Evolutionary conservation across 2,113 vertebrate genomes (phyloP).

Genomic region (Rhinolophus ferrumequinum): DNA sequence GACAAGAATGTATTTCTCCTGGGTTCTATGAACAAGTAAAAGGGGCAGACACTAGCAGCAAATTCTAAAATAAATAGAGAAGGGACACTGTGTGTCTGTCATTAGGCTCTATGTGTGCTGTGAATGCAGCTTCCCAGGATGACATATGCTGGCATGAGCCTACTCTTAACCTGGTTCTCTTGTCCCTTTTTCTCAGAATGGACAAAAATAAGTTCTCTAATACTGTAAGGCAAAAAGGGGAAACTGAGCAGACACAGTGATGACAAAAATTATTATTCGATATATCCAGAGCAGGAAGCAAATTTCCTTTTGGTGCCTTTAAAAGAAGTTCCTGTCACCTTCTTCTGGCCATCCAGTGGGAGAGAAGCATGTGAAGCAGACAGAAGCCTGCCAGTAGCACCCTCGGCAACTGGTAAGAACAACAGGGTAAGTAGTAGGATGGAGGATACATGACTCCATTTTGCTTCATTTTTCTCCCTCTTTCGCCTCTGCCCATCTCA

Average conservation of each 20-base stretch:
- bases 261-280: neutral
- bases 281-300: neutral
- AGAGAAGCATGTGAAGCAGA: neutral
- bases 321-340: neutral
- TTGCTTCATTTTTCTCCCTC: neutral
- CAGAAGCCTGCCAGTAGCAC: neutral
- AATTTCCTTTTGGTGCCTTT: neutral
- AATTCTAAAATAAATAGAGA: neutral
- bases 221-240: neutral
- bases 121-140: neutral
- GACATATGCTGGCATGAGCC: neutral
- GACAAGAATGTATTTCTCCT: neutral
- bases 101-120: neutral
- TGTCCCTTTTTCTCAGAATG: neutral
- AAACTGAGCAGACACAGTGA: neutral
- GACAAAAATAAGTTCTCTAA: neutral
- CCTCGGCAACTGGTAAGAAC: neutral
- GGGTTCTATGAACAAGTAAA: neutral
- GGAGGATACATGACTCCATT: neutral
- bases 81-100: neutral
- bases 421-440: conserved; percentile 16
- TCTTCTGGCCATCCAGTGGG: neutral
- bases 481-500: neutral
- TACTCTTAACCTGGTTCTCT: neutral
- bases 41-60: neutral